Evolutionary conservation across 2,113 vertebrate species (phyloP).

Genomic region (Trichomycterus rosablanca): DNA sequence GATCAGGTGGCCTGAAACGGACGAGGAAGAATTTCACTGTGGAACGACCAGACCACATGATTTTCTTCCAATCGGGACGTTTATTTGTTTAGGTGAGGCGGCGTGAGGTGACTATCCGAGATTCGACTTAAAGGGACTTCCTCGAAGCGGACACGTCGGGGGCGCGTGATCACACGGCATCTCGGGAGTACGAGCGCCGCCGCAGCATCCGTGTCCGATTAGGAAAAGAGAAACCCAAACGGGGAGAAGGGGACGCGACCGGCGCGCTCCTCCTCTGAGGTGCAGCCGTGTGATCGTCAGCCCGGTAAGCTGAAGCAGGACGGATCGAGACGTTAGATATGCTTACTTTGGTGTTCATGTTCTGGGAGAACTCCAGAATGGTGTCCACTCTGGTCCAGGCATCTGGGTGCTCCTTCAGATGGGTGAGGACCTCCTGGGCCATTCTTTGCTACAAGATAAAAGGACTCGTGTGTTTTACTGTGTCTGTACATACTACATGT

Average conservation of each 20-base stretch:
- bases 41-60: no score
- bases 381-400: constrained; percentile 99
- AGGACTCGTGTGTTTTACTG: background rate
- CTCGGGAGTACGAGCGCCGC: constrained; percentile 2
- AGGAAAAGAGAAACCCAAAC: background rate
- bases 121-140: no score
- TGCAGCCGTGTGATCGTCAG: background rate
- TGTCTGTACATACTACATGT: no score
- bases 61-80: no score
- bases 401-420: constrained; percentile 98
- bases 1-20: no score
- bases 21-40: no score
- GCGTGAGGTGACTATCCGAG: no score
- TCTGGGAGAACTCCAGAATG: constrained; percentile 98
- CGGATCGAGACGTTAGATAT: constrained; percentile 46
- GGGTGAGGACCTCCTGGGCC: constrained; percentile 98
- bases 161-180: constrained; percentile 47
- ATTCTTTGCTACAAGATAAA: constrained; percentile 87
- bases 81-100: no score
- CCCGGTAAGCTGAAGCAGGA: background rate
- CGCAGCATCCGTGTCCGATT: background rate
- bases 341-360: constrained; percentile 99
- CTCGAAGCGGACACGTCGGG: constrained; percentile 77
- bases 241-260: background rate
- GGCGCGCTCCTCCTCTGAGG: constrained; percentile 16